These are phyloP conservation scores for Dufourea novaeangliae DNA, from an alignment of 1,140 invertebrate species.

Conservation along the genomic window DNA sequence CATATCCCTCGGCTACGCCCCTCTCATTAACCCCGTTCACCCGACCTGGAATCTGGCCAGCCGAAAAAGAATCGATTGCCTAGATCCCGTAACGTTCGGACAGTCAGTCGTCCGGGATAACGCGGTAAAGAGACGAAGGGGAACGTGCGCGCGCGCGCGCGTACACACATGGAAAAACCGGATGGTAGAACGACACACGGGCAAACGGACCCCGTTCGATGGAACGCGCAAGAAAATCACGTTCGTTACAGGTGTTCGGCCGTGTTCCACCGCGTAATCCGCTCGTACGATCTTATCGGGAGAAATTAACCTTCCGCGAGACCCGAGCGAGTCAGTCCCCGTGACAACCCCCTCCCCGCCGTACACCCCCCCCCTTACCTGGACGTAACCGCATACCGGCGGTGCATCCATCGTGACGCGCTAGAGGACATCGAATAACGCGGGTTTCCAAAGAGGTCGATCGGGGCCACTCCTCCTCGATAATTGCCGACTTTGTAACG, in stretches of 20 bases:
- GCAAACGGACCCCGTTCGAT: constrained; percentile 10
- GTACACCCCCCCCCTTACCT: background rate
- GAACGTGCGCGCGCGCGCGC: background rate
- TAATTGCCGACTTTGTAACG: constrained; percentile 54
- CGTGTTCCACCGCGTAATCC: constrained; percentile 59
- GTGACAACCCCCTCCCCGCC: constrained; percentile 46
- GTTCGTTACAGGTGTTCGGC: constrained; percentile 64
- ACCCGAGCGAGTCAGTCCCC: constrained; percentile 51
- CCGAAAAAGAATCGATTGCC: constrained; percentile 28
- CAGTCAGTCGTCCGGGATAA: background rate
- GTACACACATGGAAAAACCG: constrained; percentile 50
- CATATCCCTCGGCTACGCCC: constrained; percentile 15
- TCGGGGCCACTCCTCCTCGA: constrained; percentile 43
- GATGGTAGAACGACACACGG: constrained; percentile 27
- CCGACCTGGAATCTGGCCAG: constrained; percentile 21
- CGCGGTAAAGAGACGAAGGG: background rate
- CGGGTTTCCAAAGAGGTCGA: constrained; percentile 46
- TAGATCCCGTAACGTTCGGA: constrained; percentile 25
- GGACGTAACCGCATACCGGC: constrained; percentile 45
- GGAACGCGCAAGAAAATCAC: constrained; percentile 52
- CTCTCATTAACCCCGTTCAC: constrained; percentile 34
- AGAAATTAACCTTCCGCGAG: constrained; percentile 55
- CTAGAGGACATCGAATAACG: constrained; percentile 47
- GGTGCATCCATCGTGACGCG: constrained; percentile 54
- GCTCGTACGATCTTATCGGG: constrained; percentile 58